Evolutionary conservation across 2,113 vertebrate species (phyloP), one percentile per base, ranked within the genome.

Genomic region (Hymenochirus boettgeri): DNA sequence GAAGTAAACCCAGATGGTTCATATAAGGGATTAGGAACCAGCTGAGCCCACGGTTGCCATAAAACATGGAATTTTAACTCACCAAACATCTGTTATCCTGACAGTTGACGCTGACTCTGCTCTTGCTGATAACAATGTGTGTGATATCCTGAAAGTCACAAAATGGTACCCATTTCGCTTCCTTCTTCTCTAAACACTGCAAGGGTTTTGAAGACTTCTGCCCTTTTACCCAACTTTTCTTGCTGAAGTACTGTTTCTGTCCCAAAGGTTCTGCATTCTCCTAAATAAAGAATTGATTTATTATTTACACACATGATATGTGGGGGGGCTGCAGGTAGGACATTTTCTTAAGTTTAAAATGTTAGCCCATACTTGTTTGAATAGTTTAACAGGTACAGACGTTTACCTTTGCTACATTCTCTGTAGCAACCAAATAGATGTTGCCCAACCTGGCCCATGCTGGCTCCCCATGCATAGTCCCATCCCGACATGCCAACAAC

Each of bases 131-230:
- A 65, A 85, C 83, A 2, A 96, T 70, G 45, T 95, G 93, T 1
- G 91, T 94, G 75, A 98, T 91, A 35, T 92, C 92, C 37, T 82
- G 87, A 72, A 97, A 98, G 74, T 97, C 90, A 0, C 91, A 95
- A 83, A 97, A 96, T 12, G 26, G 47, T 5, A 4, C 53, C 92
- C 90, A 95, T 0, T 65, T 57, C 0, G 3, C 29, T 24, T 83
- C 77, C 1, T 2, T n/a, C 0, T n/a, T 24, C 18, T 79, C 75
- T 0, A 2, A 56, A 0, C 26, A 50, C 1, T 57, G 54, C 7
- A 62, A 74, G 1, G 9, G 1, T 6, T 69, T 71, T 17, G 31
- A 75, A 2, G 60, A 7, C 29, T 72, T 84, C 61, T 10, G 75
- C 10, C 67, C 73, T 53, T 73, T 74, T 3, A 0, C 70, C 24